Percentiles rank a stretch among this genome's conserved stretches.
Evolutionary conservation across 2,888 invertebrate species (phyloP).

Genomic region (Trissolcus brochymenae): DNA sequence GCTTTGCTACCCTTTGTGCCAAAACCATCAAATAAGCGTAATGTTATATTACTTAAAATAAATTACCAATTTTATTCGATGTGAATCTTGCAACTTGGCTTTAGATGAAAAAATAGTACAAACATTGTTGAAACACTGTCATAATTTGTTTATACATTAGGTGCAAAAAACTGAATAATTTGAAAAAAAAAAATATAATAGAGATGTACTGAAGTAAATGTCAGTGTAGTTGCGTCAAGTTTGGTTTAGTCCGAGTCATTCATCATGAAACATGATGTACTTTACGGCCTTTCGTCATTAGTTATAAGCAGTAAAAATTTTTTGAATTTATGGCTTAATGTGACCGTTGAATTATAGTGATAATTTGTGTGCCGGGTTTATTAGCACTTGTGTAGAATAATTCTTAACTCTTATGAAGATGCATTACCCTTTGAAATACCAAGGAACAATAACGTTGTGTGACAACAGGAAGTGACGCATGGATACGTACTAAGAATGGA

Average conservation of each 20-base stretch:
- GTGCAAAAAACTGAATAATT: no score
- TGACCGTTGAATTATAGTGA: constrained; percentile 4
- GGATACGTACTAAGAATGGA: constrained; percentile 35
- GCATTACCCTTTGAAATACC: constrained; percentile 7
- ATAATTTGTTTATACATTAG: no score
- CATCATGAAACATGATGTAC: no score
- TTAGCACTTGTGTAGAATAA: constrained; percentile 10
- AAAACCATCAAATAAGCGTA: constrained; percentile 10
- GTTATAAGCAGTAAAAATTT: no score
- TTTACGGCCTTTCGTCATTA: no score
- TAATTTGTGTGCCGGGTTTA: constrained; percentile 12
- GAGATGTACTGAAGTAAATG: no score
- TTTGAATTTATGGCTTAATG: no score
- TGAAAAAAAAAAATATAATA: not conserved
- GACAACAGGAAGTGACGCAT: constrained; percentile 39
- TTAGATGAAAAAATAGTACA: no score
- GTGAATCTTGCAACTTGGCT: no score
- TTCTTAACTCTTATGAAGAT: constrained; percentile 11
- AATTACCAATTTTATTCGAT: constrained; percentile 1
- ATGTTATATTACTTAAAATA: not conserved
- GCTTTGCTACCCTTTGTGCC: constrained; percentile 8
- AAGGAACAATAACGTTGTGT: constrained; percentile 28
- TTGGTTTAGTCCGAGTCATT: no score
- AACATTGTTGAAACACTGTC: no score
- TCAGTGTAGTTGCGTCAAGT: no score